Base-by-base conservation (phyloP, 37 sponge, comb jelly and placozoan genomes). In the Oscarella lobularis region DNA sequence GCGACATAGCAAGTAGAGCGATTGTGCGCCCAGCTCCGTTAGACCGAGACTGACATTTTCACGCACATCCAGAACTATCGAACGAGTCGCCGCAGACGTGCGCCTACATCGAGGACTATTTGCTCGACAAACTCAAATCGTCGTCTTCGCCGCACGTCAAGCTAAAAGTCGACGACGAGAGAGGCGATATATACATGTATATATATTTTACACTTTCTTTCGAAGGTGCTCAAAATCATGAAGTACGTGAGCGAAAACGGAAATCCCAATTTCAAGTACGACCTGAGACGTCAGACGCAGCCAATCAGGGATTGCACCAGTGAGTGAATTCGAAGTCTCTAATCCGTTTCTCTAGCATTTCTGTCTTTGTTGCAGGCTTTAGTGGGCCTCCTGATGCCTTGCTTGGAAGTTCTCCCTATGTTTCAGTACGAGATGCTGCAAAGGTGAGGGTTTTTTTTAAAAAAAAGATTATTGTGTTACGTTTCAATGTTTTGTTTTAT, bases 31-130 rank as follows among this genome's bases (percentile, higher is more conserved):
- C 60, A 48, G 60, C 20, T 48, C 20, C 60, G 20, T 48, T 48
- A 27, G 60, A 48, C 60, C 60, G 20, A 48, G 20, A 27, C 14
- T 48, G 20, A 48, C 20, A 48, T 9, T 27, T 20, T 48, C 60
- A 27, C 60, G 9, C 20, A 27, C 36, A 33, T 31, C 32, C 38
- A 91, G 92, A 91, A 73, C 85, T 91, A 87, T 77, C 88, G 32
- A 86, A 74, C 75, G 92, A 91, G 66, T 80, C 85, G 73, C 40
- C 38, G n/a, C 85, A 87, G 67, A 76, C 83, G 1, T 70, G 92
- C 3, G 67, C 78, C 2, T 91, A 86, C 75, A 55, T 91, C 0
- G 87, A 87, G 67, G 77, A 91, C 69, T 91, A 87, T 39, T 77
- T 91, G 1, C 40, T 87, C 39, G 86, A 91, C 77, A 54, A 67